These are phyloP conservation scores for Prunella strophiata DNA, from an alignment of 2,797 vertebrate genomes.

Conservation along the genomic window DNA sequence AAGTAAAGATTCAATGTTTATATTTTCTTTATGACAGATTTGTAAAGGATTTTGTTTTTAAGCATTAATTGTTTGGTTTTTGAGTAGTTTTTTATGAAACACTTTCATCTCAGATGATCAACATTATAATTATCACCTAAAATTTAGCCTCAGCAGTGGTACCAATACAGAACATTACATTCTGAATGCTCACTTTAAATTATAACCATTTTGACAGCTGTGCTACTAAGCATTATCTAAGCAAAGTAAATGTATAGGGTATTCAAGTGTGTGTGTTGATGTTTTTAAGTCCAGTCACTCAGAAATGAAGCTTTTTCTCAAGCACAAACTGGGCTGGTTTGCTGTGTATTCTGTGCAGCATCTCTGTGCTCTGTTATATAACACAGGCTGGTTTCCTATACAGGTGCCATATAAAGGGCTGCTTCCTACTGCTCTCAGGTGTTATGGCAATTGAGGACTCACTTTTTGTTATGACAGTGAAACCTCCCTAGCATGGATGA, in stretches of 20 bases:
- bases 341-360: slow-evolving; percentile 15
- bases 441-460: not conserved
- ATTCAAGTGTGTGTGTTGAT: slow-evolving; percentile 39
- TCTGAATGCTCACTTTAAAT: slow-evolving; percentile 72
- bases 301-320: slow-evolving; percentile 46
- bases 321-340: slow-evolving; percentile 48
- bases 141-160: slow-evolving; percentile 62
- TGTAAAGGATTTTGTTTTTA: slow-evolving; percentile 21
- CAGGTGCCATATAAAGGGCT: not conserved
- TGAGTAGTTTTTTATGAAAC: slow-evolving; percentile 59
- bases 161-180: slow-evolving; percentile 62
- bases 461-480: not conserved
- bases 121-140: slow-evolving; percentile 67
- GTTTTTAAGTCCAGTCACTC: slow-evolving; percentile 15
- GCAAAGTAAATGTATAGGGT: slow-evolving; percentile 55
- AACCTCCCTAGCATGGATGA: not conserved
- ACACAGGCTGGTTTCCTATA: slow-evolving; percentile 15
- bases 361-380: slow-evolving; percentile 50
- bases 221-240: slow-evolving; percentile 64
- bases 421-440: slow-evolving; percentile 19
- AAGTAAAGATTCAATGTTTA: slow-evolving; percentile 22
- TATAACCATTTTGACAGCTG: slow-evolving; percentile 71
- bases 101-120: slow-evolving; percentile 68
- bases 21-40: slow-evolving; percentile 35
- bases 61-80: slow-evolving; percentile 36